Evolutionary conservation across 2,113 vertebrate genomes (phyloP).

Genomic region (Cardinalis cardinalis): DNA sequence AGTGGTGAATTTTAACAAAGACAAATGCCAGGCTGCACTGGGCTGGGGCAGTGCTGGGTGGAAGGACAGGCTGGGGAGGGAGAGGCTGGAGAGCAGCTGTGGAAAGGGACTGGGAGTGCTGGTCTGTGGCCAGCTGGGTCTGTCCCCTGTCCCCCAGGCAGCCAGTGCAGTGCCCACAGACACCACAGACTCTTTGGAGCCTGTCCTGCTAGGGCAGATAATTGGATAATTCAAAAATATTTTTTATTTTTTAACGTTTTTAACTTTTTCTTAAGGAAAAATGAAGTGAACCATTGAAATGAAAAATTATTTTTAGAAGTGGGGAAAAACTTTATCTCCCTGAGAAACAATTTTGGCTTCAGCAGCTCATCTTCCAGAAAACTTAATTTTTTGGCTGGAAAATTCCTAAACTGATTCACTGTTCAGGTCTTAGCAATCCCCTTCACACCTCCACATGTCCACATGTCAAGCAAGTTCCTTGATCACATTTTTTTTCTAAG

Average conservation of each 20-base stretch:
- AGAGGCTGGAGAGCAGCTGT: neutral
- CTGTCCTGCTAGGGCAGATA: neutral
- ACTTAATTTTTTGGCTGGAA: neutral
- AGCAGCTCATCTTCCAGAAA: neutral
- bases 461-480: neutral
- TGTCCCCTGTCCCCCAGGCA: neutral
- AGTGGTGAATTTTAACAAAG: neutral
- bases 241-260: neutral
- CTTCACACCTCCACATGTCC: neutral
- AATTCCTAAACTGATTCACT: neutral
- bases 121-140: neutral
- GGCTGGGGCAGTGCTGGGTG: neutral
- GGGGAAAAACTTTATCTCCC: neutral
- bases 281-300: neutral
- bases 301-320: neutral
- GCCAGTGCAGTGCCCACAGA: neutral
- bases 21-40: neutral
- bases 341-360: neutral
- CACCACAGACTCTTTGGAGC: neutral
- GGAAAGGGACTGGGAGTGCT: neutral
- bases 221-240: neutral
- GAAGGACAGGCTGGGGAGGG: neutral
- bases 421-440: neutral
- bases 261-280: neutral
- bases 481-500: neutral